Base-by-base conservation (phyloP, 2,797 vertebrate genomes). In the Phataginus tricuspis region DNA sequence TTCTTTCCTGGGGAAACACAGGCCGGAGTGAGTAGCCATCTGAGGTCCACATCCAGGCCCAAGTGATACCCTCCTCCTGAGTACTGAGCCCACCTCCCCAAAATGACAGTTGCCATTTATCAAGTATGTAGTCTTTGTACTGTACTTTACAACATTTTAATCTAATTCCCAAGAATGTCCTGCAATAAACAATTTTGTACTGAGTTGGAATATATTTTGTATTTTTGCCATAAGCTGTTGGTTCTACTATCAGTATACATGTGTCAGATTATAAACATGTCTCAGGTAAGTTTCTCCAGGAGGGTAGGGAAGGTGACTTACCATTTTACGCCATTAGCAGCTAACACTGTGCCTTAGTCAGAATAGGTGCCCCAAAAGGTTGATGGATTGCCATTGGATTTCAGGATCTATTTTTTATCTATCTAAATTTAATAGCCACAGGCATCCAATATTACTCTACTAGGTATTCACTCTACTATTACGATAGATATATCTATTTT, bases 381-480 rank as follows among this genome's bases (percentile, higher is more conserved):
- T 86, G 23, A 82, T 64, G 16, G 29, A 55, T 66, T 79, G 25
- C 27, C 5, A 61, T 49, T 59, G 37, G 85, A 55, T 92, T 63
- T 79, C 29, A 86, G 27, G 23, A 80, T 37, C 14, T 79, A 64
- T 18, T 77, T 86, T 74, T 18, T 5, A 53, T 74, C 4, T 7
- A 71, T 64, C 63, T 89, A 75, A 82, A 89, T 90, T 16, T 83
- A 86, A 63, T 79, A 72, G 19, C 2, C 59, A 37, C 57, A 19
- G 57, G 11, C 12, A 88, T 96, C 69, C 93, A 92, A 75, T 11
- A 66, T 51, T 80, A 91, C 12, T 94, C 27, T 71, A 69, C 49
- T 31, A 53, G 25, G 57, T 57, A 64, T 37, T 72, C 53, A 51
- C 23, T 45, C 18, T 49, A 34, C 85, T 79, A 74, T 29, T 80